Base-by-base conservation (phyloP, 2,888 invertebrate species). In the Polietes domitor region DNA sequence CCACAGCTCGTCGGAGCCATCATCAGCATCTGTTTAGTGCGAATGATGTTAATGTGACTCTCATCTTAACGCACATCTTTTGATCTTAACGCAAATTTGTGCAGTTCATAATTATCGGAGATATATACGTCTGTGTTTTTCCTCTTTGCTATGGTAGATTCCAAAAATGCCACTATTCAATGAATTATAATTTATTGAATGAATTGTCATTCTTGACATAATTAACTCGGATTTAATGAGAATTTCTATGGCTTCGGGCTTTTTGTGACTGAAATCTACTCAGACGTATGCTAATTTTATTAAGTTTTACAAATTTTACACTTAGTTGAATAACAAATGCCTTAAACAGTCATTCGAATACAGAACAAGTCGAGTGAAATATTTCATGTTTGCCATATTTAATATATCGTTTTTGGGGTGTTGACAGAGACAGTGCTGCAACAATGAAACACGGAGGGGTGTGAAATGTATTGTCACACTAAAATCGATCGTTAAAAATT, bases 41-140 rank as follows among this genome's bases (percentile, higher is more conserved):
- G 26, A 58, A 26, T 26, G 26, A 58, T 58, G 58, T 58, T 58
- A 24, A 77, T 80, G 43, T 74, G 83, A 73, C 37, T 15, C 28
- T 32, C 10, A 41, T 53, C 26, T 68, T 78, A 76, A 77, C 63
- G 78, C 77, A 84, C 78, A 75, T 58, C 81, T 58, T 58, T 58
- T 58, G 58, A 58, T 58, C 58, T 58, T 58, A 24, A 81, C 61
- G 61, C 72, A 55, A 47, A 76, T 84, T 84, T 74, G 78, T 75
- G 80, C 58, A 58, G 58, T 58, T 15, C 26, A 58, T 26, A 58
- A 58, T 55, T 12, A 55, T 24, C 83, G 58, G 78, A n/a, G n/a
- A n/a, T n/a, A n/a, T n/a, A n/a, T n/a, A n/a, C n/a, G n/a, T n/a
- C 80, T 72, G 75, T 76, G 76, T 5, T n/a, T 78, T 81, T 75